Evolutionary conservation across 2,797 vertebrate genomes (phyloP).

Genomic region (Hoplostethus mediterraneus): DNA sequence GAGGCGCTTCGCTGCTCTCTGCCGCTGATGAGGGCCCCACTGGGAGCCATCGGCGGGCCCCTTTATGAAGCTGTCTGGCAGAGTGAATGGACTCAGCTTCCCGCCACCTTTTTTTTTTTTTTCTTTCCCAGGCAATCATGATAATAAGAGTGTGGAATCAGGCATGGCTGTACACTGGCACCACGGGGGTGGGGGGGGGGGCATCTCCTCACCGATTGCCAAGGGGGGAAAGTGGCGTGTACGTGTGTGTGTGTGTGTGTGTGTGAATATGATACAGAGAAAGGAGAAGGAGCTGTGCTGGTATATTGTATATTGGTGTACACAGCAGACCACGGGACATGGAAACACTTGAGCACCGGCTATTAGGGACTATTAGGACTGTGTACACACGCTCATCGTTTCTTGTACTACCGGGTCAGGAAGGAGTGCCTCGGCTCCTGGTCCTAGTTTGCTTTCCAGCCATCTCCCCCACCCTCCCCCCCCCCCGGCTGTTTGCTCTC

Average conservation of each 20-base stretch:
- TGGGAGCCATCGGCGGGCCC: slow-evolving; percentile 58
- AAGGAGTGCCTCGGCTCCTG: slow-evolving; percentile 39
- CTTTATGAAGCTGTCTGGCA: slow-evolving; percentile 74
- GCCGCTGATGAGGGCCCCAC: slow-evolving; percentile 67
- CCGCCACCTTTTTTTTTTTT: slow-evolving; percentile 51
- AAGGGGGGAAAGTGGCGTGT: background rate
- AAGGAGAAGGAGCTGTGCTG: too few species aligned
- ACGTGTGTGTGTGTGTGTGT: background rate
- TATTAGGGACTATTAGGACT: slow-evolving; percentile 16
- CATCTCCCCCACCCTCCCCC: too few species aligned
- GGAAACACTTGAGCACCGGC: slow-evolving; percentile 1
- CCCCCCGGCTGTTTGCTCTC: slow-evolving; percentile 36
- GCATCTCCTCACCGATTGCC: slow-evolving; percentile 24
- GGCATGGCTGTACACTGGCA: slow-evolving; percentile 55
- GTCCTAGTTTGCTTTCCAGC: slow-evolving; percentile 21
- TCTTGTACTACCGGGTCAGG: slow-evolving; percentile 51
- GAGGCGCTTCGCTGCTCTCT: slow-evolving; percentile 58
- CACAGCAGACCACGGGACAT: slow-evolving; percentile 3
- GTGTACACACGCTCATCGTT: slow-evolving; percentile 1
- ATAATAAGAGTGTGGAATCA: slow-evolving; percentile 68
- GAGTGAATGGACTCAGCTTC: slow-evolving; percentile 60
- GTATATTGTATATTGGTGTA: background rate
- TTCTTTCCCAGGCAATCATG: slow-evolving; percentile 40
- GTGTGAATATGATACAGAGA: background rate
- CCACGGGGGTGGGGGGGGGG: slow-evolving; percentile 55